Conservation (phyloP, 2,888 invertebrate genomes). For the Cephus sareptanus region DNA sequence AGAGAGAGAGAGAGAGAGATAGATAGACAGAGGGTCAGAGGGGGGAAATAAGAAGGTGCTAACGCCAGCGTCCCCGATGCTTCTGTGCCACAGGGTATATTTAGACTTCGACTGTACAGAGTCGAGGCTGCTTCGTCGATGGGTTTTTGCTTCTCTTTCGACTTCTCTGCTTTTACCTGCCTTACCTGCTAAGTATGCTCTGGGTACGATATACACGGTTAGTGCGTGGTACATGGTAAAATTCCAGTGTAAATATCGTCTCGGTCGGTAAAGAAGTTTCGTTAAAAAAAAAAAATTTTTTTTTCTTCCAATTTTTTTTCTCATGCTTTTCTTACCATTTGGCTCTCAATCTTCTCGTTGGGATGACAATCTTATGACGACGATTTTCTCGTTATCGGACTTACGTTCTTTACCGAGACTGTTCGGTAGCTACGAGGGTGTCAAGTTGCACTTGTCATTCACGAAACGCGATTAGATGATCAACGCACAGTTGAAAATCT, state of each 20-base stretch:
- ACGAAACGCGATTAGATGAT: background rate
- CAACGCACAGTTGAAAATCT: no score
- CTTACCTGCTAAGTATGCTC: background rate
- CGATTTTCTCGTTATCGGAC: background rate
- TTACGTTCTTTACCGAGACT: background rate
- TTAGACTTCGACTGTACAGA: slow-evolving; percentile 23
- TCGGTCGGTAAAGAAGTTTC: background rate
- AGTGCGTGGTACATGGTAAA: background rate
- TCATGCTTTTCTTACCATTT: background rate
- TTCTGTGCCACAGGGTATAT: slow-evolving; percentile 25
- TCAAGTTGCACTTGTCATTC: background rate
- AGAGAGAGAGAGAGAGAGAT: no score
- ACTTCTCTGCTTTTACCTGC: background rate
- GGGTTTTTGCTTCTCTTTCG: background rate
- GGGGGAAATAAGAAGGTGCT: slow-evolving; percentile 6
- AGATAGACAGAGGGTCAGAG: background rate
- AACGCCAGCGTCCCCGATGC: slow-evolving; percentile 17
- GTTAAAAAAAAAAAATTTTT: background rate
- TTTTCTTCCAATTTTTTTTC: background rate
- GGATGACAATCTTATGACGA: background rate
- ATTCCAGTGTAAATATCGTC: background rate
- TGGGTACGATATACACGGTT: background rate
- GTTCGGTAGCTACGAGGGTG: background rate
- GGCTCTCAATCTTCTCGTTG: background rate
- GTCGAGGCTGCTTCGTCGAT: background rate